Base-by-base conservation (phyloP, 2,888 invertebrate genomes). In the Eilema caniola region DNA sequence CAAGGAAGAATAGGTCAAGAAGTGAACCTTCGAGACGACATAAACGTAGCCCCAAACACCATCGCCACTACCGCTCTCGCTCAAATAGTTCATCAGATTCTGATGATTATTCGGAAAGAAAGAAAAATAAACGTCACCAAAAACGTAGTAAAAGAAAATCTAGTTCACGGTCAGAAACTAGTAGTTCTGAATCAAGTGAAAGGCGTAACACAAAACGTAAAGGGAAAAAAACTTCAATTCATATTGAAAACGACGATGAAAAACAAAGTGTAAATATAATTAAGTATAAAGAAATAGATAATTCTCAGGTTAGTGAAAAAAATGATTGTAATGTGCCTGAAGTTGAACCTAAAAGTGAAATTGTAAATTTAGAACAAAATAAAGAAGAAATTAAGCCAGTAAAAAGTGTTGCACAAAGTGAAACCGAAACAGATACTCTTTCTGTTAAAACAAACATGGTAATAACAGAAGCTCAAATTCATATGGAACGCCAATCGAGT, bases 401-500 rank as follows among this genome's bases (percentile, higher is more conserved):
- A 41, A 94, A 92, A 85, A 88, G 83, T 76, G 90, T 89, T 82
- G 85, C 87, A 25, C 89, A 88, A 12, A 96, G 94, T 88, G 95
- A 93, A 88, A 95, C 91, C 66, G 95, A 95, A 87, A 95, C 94
- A 1, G 95, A 95, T 76, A 94, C 93, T 10, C 78, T 93, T 72
- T 95, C 95, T 31, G 89, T 95, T 8, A 93, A 95, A 85, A 94
- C 95, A 7, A 95, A 95, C 76, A 94, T 94, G 92, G 89, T 95
- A 62, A 91, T 93, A 66, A 95, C 95, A 12, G 95, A 95, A 91
- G 96, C 95, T 31, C 94, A 95, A 89, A 93, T 95, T 75, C 95
- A 96, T 71, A 93, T 95, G 89, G 93, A 95, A 83, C 90, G 93
- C 68, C 91, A 95, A 77, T 90, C 91, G 14, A 91, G 89, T 80